Evolutionary conservation across 2,888 invertebrate genomes (phyloP).

Genomic region (Gibbula magus): DNA sequence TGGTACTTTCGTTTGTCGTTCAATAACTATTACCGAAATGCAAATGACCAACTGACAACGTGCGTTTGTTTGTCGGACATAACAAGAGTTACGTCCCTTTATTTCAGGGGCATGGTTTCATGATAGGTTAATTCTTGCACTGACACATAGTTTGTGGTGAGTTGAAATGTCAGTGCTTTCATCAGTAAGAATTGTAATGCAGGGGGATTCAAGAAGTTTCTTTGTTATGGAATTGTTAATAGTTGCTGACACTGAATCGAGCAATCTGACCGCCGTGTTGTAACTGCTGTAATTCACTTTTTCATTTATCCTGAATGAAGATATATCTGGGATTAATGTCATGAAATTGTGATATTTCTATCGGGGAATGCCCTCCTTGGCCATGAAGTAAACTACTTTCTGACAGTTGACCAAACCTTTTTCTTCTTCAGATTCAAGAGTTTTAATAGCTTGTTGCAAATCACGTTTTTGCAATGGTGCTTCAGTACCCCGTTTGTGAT

Average conservation of each 20-base stretch:
- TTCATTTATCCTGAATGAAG: neutral
- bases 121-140: slow-evolving; percentile 30
- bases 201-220: slow-evolving; percentile 27
- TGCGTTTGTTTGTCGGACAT: slow-evolving; percentile 27
- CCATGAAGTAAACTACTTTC: no score
- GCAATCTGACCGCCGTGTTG: slow-evolving; percentile 23
- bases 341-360: slow-evolving; percentile 31
- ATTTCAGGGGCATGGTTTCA: slow-evolving; percentile 32
- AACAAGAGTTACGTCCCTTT: slow-evolving; percentile 29
- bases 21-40: neutral
- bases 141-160: slow-evolving; percentile 13
- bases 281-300: slow-evolving; percentile 30
- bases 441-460: no score
- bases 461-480: no score
- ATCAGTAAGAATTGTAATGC: slow-evolving; percentile 33
- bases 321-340: slow-evolving; percentile 28
- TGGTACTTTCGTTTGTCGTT: no score
- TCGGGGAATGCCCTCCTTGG: no score
- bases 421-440: no score
- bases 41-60: no score
- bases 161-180: slow-evolving; percentile 34
- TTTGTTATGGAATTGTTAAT: slow-evolving; percentile 28
- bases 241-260: slow-evolving; percentile 24
- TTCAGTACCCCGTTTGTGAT: no score
- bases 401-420: no score